These are phyloP conservation scores for Caenorhabditis latens DNA, from an alignment of 1,140 invertebrate genomes.

Conservation along the genomic window DNA sequence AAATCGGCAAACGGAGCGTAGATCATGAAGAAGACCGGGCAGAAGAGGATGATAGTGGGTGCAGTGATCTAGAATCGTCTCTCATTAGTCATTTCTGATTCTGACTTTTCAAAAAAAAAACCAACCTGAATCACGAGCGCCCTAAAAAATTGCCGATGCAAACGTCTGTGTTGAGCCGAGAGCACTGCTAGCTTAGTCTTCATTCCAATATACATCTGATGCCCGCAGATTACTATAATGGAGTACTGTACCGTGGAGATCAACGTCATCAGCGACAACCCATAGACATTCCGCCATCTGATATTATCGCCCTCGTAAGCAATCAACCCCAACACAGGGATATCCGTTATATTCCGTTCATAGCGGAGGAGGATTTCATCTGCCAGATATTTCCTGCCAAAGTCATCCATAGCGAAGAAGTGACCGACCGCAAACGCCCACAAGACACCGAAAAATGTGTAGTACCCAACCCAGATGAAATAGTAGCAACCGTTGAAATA, in stretches of 20 bases:
- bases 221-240: not conserved
- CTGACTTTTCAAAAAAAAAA: not conserved
- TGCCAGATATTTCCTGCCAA: not conserved
- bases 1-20: constrained; percentile 10
- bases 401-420: constrained; percentile 6
- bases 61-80: not conserved
- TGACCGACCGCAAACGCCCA: constrained; percentile 19
- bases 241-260: constrained; percentile 27
- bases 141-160: not conserved
- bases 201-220: constrained; percentile 5
- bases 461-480: constrained; percentile 10
- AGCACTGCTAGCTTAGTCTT: not conserved
- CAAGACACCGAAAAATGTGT: constrained; percentile 9
- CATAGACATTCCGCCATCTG: not conserved
- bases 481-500: not conserved
- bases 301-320: not conserved
- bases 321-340: not conserved
- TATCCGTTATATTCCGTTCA: constrained; percentile 7
- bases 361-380: not conserved
- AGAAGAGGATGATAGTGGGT: constrained; percentile 1
- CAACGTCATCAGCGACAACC: not conserved
- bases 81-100: not conserved
- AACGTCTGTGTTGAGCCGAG: not conserved
- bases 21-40: constrained; percentile 18
- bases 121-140: constrained; percentile 9